Conservation (phyloP, 2,888 invertebrate species). For the Idaea aversata region DNA sequence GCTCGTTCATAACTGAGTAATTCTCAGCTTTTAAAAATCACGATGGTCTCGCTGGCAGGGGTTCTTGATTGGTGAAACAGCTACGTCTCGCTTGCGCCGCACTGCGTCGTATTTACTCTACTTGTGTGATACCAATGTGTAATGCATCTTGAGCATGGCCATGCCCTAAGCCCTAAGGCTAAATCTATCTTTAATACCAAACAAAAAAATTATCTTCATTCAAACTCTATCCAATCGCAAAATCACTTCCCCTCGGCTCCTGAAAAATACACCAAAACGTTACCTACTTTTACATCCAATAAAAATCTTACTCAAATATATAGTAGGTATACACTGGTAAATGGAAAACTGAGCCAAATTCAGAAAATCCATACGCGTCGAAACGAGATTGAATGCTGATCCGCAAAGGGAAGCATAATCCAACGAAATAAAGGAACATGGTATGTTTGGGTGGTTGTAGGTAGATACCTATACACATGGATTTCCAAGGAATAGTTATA, state of each 20-base stretch:
- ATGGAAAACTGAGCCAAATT: constrained; percentile 20
- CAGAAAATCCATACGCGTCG: constrained; percentile 21
- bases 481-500: not conserved
- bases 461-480: not conserved
- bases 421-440: not conserved
- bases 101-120: no score
- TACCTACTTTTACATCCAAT: not conserved
- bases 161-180: no score
- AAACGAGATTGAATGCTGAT: constrained; percentile 25
- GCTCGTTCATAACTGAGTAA: no score
- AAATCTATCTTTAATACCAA: no score
- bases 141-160: no score
- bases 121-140: no score
- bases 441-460: no score
- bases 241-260: not conserved
- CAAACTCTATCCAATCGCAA: not conserved
- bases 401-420: constrained; percentile 21
- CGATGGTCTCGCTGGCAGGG: no score
- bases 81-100: no score
- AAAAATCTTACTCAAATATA: not conserved
- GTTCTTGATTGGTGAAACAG: no score
- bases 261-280: constrained; percentile 1
- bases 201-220: no score
- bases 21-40: no score
- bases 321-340: not conserved